These are phyloP conservation scores for Epinephelus moara DNA, from an alignment of 2,113 vertebrate species.

Conservation along the genomic window DNA sequence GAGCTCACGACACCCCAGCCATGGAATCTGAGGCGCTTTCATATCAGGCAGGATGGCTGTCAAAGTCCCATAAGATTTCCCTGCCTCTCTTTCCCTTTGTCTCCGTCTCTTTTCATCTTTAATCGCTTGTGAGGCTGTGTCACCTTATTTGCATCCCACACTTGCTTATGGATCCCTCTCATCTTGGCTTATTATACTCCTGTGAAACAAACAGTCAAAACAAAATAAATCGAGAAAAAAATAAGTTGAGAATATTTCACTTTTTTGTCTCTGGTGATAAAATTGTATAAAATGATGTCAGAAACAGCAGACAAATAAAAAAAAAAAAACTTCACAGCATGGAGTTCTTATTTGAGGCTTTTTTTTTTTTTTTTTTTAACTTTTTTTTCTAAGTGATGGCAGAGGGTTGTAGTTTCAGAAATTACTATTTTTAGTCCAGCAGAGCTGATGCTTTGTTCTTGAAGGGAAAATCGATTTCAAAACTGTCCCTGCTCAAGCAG, in stretches of 20 bases:
- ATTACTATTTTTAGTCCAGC: conserved; percentile 63
- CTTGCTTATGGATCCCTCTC: conserved; percentile 65
- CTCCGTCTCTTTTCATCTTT: conserved; percentile 78
- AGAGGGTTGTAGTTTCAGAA: conserved; percentile 53
- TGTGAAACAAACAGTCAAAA: conserved; percentile 45
- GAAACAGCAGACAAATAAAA: conserved; percentile 22
- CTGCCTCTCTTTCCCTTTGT: conserved; percentile 61
- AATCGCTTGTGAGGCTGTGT: conserved; percentile 67
- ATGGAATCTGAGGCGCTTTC: conserved; percentile 73
- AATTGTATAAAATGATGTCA: conserved; percentile 9
- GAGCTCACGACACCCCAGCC: conserved; percentile 68
- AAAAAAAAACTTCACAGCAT: conserved; percentile 41
- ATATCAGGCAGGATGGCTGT: conserved; percentile 73
- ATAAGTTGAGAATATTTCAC: conserved; percentile 37
- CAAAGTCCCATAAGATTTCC: conserved; percentile 71
- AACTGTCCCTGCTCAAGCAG: conserved; percentile 51
- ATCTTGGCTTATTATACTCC: conserved; percentile 54
- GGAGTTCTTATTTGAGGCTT: conserved; percentile 17
- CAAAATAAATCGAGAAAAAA: conserved; percentile 35
- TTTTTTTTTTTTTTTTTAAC: background rate
- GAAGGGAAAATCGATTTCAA: conserved; percentile 47
- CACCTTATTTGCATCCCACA: conserved; percentile 78
- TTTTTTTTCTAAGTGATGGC: conserved; percentile 39
- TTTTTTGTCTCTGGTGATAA: background rate
- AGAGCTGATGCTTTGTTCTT: conserved; percentile 49